A percentile compares a stretch with the other conserved stretches of the same genome.
Conservation (phyloP, 2,888 invertebrate species). For the Tenthredo notha region DNA sequence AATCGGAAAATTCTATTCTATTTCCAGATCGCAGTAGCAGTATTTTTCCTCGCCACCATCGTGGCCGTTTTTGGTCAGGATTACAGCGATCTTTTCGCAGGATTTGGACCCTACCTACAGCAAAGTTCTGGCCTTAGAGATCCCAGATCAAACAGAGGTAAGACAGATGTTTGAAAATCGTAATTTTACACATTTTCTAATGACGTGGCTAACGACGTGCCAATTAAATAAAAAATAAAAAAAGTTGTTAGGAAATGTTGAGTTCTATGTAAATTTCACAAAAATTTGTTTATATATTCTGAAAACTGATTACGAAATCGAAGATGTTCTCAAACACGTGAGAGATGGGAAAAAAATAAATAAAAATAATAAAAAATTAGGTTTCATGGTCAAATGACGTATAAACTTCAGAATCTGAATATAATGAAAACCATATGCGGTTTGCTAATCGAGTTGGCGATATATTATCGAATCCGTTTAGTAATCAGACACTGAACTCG, state of each 20-base stretch:
- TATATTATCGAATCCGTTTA: neutral
- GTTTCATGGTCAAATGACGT: neutral
- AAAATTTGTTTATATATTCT: neutral
- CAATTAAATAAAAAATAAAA: too few species aligned
- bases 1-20: neutral
- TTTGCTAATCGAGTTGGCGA: neutral
- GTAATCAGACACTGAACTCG: neutral
- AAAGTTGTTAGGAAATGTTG: neutral
- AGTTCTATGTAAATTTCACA: neutral
- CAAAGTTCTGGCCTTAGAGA: constrained; percentile 68
- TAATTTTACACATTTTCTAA: neutral
- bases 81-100: constrained; percentile 72
- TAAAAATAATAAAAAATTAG: too few species aligned
- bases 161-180: neutral
- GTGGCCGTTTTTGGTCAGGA: constrained; percentile 68
- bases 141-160: constrained; percentile 75
- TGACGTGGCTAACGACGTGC: neutral
- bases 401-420: too few species aligned
- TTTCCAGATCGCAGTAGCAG: constrained; percentile 64
- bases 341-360: neutral
- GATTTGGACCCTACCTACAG: constrained; percentile 72
- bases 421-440: neutral
- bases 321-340: neutral
- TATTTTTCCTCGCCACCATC: constrained; percentile 65
- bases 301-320: neutral